phyloP scores from a whole-genome alignment of 2,113 vertebrate species.

The Nanorana parkeri region DNA sequence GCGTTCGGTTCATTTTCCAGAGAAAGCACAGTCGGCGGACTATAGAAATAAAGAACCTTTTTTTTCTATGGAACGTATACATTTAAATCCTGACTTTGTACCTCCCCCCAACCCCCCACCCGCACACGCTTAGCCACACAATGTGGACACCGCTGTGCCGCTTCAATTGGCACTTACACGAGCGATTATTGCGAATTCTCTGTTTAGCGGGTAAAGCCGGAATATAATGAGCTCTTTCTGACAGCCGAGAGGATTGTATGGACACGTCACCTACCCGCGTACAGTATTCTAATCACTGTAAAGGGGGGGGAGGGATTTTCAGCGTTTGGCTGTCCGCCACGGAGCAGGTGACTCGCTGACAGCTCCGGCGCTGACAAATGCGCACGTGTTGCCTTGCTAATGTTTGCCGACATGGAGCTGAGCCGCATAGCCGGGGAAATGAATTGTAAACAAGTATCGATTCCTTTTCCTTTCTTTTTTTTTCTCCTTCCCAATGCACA shows the following conservation, averaged over 20 bases:
- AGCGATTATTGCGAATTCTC: background rate
- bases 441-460: conserved; percentile 54
- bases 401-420: conserved; percentile 46
- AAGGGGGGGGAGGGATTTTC: background rate
- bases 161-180: background rate
- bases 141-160: background rate
- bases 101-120: no score
- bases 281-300: background rate
- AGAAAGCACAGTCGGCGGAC: no score
- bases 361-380: background rate
- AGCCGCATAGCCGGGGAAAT: conserved; percentile 37
- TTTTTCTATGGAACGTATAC: no score
- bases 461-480: conserved; percentile 24
- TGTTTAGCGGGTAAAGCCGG: background rate
- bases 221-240: conserved; percentile 4
- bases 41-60: no score
- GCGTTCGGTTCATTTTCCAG: no score
- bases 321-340: background rate
- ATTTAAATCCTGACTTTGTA: no score
- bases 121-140: background rate
- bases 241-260: background rate
- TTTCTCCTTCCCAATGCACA: conserved; percentile 34
- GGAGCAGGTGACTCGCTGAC: conserved; percentile 2
- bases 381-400: conserved; percentile 32
- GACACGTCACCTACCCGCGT: background rate